Evolutionary conservation across 2,113 vertebrate genomes (phyloP), one percentile per base, ranked within the genome.

Genomic region (Phylloscopus whistleri): DNA sequence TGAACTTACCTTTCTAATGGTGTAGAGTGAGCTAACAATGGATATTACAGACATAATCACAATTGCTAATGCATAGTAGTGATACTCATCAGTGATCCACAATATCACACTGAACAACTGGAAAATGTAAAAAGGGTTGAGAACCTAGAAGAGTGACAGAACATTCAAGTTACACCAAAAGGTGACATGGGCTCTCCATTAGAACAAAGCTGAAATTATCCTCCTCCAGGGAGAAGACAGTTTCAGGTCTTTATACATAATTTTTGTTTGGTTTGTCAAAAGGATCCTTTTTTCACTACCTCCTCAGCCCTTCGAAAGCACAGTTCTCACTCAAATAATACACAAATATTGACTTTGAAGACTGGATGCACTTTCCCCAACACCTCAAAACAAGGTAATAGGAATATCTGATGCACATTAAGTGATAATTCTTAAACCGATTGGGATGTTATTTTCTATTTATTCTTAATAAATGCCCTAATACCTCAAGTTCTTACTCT

Each of bases 51-150:
- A 99, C 99, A 99, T 99, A 94, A 99, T 90, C 95, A 99, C 98
- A 97, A 99, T 99, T 97, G 99, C 98, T 94, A 97, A 95, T 97
- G 99, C 99, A 97, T 99, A 99, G 98, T 99, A 99, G 97, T 99
- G 99, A 98, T 99, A 99, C 89, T 99, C 98, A 97, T 99, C 99
- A 88, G 98, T 98, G 97, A 98, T 98, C 99, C 99, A 99, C 89
- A 99, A 97, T 97, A 99, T 98, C 97, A 99, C 98, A 98, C 99
- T 99, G 98, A 99, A 99, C 92, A 99, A 98, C 97, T 99, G 99
- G 98, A 99, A 99, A 98, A 99, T 98, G 99, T 99, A 99, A 97
- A 99, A 99, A 97, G 99, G 99, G 93, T 99, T 99, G 96, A 99
- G 99, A 97, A 99, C 99, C 99, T 99, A 88, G 94, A 91, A 94